phyloP scores from a whole-genome alignment of 1,140 invertebrate genomes.

The Cyrtorhinus lividipennis region DNA sequence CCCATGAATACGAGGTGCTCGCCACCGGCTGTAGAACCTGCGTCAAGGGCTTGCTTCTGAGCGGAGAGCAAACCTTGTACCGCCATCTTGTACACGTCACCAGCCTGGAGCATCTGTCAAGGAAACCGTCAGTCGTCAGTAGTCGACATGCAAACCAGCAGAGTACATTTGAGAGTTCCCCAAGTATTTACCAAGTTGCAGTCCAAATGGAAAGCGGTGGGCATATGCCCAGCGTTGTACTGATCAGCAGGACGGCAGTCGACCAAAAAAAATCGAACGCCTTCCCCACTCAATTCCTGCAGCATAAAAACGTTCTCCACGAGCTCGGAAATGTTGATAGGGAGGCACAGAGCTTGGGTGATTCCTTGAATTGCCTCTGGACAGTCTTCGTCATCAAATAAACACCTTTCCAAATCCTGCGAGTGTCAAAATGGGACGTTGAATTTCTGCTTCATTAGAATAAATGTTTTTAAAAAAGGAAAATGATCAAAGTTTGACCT shows the following conservation, averaged over 20 bases:
- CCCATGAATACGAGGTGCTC: constrained; percentile 96
- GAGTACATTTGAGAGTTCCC: no score
- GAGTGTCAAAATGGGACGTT: no score
- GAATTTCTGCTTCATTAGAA: no score
- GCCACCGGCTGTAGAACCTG: constrained; percentile 76
- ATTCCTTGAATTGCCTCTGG: constrained; percentile 30
- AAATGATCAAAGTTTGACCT: constrained; percentile 31
- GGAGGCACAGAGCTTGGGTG: constrained; percentile 81
- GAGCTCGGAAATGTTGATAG: constrained; percentile 76
- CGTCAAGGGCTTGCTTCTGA: constrained; percentile 75
- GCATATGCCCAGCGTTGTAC: constrained; percentile 90
- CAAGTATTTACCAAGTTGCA: constrained; percentile 59
- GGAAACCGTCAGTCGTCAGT: no score
- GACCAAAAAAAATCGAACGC: constrained; percentile 85
- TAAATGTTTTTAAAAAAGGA: no score
- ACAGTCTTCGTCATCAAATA: constrained; percentile 37
- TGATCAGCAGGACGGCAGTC: constrained; percentile 93
- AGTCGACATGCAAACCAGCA: no score
- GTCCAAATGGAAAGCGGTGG: constrained; percentile 95
- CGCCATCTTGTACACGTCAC: constrained; percentile 82
- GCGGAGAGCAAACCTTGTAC: constrained; percentile 84
- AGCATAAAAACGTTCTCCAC: constrained; percentile 42
- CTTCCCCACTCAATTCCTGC: constrained; percentile 30
- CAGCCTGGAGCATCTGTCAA: constrained; percentile 79
- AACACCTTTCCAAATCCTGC: constrained; percentile 30